Evolutionary conservation across 2,113 vertebrate genomes (phyloP).

Genomic region (Piliocolobus tephrosceles): DNA sequence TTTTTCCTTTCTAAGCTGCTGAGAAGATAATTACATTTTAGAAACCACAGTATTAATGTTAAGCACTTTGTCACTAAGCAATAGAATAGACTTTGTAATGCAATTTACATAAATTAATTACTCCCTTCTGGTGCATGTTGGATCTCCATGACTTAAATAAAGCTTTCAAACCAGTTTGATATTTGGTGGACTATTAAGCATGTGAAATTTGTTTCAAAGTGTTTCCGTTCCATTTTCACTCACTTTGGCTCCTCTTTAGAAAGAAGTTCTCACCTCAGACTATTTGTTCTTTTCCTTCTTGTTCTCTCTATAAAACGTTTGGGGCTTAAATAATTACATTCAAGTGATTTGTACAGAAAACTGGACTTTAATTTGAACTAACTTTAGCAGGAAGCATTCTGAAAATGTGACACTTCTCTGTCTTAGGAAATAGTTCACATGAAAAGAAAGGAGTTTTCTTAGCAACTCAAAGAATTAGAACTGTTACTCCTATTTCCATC

Average conservation of each 20-base stretch:
- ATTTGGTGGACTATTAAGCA: not conserved
- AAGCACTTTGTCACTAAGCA: not conserved
- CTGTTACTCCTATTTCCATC: not conserved
- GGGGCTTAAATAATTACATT: not conserved
- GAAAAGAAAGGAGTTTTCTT: not conserved
- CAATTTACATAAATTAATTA: not conserved
- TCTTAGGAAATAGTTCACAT: not conserved
- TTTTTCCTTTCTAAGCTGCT: not conserved
- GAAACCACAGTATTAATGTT: not conserved
- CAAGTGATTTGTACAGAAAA: constrained; percentile 2
- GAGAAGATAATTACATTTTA: constrained; percentile 43
- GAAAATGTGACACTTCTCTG: not conserved
- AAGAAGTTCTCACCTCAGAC: not conserved
- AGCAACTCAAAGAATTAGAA: not conserved
- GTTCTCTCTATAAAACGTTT: not conserved
- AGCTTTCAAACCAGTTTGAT: not conserved
- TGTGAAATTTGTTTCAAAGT: not conserved
- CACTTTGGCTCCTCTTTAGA: not conserved
- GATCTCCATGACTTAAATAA: not conserved
- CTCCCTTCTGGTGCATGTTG: not conserved
- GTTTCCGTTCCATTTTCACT: not conserved
- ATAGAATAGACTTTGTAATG: not conserved
- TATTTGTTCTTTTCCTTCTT: not conserved
- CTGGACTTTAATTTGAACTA: not conserved
- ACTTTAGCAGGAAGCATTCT: not conserved